These are phyloP conservation scores for Nothura maculosa DNA, from an alignment of 2,797 vertebrate species.

Conservation along the genomic window DNA sequence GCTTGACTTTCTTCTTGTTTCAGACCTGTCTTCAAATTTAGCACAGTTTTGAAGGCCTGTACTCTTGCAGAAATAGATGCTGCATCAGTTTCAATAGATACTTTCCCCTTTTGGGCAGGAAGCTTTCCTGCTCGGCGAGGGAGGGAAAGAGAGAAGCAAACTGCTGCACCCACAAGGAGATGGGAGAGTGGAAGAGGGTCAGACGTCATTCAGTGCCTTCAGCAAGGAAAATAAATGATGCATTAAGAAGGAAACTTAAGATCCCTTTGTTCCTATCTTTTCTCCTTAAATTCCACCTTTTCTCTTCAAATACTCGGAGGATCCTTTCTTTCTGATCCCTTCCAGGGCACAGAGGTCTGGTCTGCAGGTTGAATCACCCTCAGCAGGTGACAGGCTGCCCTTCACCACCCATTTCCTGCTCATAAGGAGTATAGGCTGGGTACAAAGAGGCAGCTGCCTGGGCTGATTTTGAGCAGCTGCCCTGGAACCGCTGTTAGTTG, in stretches of 20 bases:
- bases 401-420: neutral
- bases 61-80: neutral
- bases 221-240: neutral
- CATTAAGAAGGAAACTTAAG: neutral
- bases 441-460: neutral
- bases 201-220: neutral
- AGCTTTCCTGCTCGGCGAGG: neutral
- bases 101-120: too few relatives aligned
- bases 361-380: neutral
- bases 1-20: neutral
- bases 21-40: neutral
- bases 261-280: neutral
- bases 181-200: neutral
- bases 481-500: neutral
- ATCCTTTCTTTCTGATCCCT: neutral
- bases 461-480: neutral
- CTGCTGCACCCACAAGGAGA: neutral
- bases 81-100: neutral
- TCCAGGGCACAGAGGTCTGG: neutral
- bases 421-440: neutral
- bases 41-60: neutral
- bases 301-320: neutral
- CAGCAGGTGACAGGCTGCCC: neutral
- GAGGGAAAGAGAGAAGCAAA: neutral
- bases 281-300: neutral